A percentile compares a stretch with the other conserved stretches of the same genome.
phyloP scores from a whole-genome alignment of 1,140 invertebrate genomes.

The Hycleus cichorii region DNA sequence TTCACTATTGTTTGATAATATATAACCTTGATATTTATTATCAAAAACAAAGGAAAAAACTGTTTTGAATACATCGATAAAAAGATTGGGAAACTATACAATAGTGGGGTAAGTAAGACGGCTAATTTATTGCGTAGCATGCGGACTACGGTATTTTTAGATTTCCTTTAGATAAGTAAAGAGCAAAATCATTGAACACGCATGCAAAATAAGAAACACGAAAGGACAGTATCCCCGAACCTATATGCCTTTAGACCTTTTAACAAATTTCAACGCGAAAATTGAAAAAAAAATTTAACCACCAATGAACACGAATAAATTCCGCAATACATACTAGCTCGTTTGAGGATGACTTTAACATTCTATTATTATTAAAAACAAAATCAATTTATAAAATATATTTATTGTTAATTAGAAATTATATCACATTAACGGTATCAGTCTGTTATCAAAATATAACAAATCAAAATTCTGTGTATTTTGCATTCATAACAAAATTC shows the following conservation, averaged over 20 bases:
- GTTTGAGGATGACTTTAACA: neutral
- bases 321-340: too few species aligned
- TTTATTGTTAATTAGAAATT: neutral
- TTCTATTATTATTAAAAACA: neutral
- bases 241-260: slow-evolving; percentile 10
- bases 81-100: slow-evolving; percentile 10
- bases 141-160: slow-evolving; percentile 15
- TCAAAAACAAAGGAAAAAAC: slow-evolving; percentile 13
- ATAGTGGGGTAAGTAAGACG: slow-evolving; percentile 8
- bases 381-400: slow-evolving; percentile 1
- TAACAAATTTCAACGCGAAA: slow-evolving; percentile 4
- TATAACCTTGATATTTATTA: slow-evolving; percentile 17
- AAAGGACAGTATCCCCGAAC: slow-evolving; percentile 11
- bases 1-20: slow-evolving; percentile 9
- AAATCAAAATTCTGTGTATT: slow-evolving; percentile 1
- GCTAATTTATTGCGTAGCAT: slow-evolving; percentile 14
- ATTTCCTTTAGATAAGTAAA: slow-evolving; percentile 15
- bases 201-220: slow-evolving; percentile 16
- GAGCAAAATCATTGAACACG: slow-evolving; percentile 20
- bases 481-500: neutral
- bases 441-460: slow-evolving; percentile 11
- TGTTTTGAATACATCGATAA: slow-evolving; percentile 11
- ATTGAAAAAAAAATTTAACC: too few species aligned
- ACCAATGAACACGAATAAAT: too few species aligned
- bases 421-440: slow-evolving; percentile 17